Conservation (phyloP, 1,140 invertebrate species). For the Lanistes nyassanus region DNA sequence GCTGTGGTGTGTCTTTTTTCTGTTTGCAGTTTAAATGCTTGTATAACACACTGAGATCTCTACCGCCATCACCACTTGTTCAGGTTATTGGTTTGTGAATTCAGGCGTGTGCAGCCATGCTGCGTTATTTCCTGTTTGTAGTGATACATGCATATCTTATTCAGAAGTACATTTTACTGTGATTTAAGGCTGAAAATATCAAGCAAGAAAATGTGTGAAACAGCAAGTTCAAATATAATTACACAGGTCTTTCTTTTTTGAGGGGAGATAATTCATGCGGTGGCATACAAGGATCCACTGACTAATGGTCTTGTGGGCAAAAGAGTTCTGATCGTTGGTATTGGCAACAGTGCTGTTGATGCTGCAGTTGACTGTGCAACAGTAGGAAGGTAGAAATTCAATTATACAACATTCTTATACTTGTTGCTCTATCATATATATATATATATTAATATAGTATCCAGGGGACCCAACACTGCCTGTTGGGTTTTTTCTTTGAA, state of each 20-base stretch:
- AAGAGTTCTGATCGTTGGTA: constrained; percentile 59
- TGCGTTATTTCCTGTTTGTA: not conserved
- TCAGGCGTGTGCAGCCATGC: not conserved
- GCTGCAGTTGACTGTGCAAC: constrained; percentile 57
- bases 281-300: constrained; percentile 59
- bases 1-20: no score
- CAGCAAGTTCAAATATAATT: not conserved
- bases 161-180: no score
- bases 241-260: constrained; percentile 25
- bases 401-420: no score
- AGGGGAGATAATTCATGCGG: constrained; percentile 63
- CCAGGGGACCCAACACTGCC: no score
- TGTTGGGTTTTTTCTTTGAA: no score
- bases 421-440: no score
- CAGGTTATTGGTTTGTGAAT: not conserved
- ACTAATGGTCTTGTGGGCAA: constrained; percentile 56
- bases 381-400: constrained; percentile 48
- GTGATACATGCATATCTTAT: not conserved
- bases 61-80: not conserved
- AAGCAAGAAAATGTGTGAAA: not conserved
- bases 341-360: constrained; percentile 65
- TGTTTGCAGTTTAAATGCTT: no score
- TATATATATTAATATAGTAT: no score
- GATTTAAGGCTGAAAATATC: not conserved
- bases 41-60: not conserved